A percentile compares a stretch with the other conserved stretches of the same genome.
phyloP scores from a whole-genome alignment of 2,888 invertebrate species.

The Yponomeuta sedellus region DNA sequence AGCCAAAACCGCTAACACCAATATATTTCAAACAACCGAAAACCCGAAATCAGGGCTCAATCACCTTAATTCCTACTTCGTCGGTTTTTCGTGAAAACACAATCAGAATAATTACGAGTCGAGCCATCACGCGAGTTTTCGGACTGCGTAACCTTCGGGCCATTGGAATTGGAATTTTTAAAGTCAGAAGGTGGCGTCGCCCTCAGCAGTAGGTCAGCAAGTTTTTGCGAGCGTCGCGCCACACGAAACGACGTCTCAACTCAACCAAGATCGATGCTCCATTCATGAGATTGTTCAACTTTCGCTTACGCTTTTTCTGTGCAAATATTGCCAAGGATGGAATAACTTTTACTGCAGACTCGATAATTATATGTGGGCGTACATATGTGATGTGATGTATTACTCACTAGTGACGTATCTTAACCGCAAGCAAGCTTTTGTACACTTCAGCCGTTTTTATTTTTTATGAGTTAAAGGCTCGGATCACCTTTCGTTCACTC shows the following conservation, averaged over 20 bases:
- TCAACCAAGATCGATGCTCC: slow-evolving; percentile 9
- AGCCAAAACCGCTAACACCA: too few species aligned
- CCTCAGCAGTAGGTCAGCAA: slow-evolving; percentile 34
- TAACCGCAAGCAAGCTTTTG: too few species aligned
- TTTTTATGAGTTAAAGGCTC: too few species aligned
- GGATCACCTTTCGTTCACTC: too few species aligned
- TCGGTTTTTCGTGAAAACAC: neutral
- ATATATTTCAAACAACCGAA: too few species aligned
- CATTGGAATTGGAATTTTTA: neutral
- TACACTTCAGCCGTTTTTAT: too few species aligned
- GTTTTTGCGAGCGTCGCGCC: slow-evolving; percentile 32
- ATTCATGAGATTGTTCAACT: slow-evolving; percentile 23
- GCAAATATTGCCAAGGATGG: neutral
- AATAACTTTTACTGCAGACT: neutral
- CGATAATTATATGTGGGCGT: neutral
- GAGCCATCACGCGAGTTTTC: neutral
- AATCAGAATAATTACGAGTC: neutral
- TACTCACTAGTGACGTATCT: too few species aligned
- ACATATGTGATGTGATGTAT: neutral
- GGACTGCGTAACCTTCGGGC: neutral
- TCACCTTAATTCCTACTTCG: neutral
- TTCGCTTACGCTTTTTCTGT: slow-evolving; percentile 19
- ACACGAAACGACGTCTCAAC: neutral
- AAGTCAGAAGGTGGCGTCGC: neutral
- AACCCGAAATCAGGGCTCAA: too few species aligned